Percentiles rank a stretch among this genome's conserved stretches.
These are phyloP conservation scores for Aplidium turbinatum DNA, from an alignment of 23 tunicate genomes.

Conservation along the genomic window DNA sequence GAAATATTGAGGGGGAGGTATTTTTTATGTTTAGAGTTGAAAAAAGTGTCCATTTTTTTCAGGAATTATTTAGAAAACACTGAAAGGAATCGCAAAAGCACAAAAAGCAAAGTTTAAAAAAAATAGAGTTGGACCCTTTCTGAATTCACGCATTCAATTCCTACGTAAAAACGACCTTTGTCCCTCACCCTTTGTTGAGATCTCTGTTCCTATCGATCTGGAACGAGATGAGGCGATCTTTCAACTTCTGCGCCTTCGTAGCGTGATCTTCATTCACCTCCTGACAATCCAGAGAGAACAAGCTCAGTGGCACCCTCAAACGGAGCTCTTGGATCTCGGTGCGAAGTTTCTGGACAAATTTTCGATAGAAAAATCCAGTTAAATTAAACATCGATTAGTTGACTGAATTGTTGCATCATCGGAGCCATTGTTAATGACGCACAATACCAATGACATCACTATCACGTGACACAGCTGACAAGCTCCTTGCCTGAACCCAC, in stretches of 20 bases:
- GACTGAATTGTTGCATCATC: neutral
- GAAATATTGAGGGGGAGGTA: too few relatives aligned
- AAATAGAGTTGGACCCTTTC: neutral
- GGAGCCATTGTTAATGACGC: neutral
- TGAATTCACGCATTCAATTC: neutral
- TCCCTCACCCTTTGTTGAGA: slow-evolving; percentile 67
- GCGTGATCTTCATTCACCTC: slow-evolving; percentile 81
- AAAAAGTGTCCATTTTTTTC: too few relatives aligned
- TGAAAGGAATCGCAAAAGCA: too few relatives aligned
- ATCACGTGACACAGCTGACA: neutral
- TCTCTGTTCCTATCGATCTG: slow-evolving; percentile 82
- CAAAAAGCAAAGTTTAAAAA: too few relatives aligned
- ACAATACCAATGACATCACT: too few relatives aligned
- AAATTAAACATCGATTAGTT: neutral
- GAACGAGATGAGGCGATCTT: slow-evolving; percentile 57
- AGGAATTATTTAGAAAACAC: too few relatives aligned
- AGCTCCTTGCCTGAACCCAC: slow-evolving; percentile 15
- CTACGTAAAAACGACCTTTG: neutral
- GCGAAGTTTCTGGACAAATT: slow-evolving; percentile 48
- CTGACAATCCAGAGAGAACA: slow-evolving; percentile 78
- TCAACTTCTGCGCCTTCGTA: slow-evolving; percentile 62
- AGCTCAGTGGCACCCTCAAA: slow-evolving; percentile 60
- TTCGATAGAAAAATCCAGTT: neutral
- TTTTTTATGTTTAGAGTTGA: too few relatives aligned
- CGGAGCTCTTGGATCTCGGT: slow-evolving; percentile 53